These are phyloP conservation scores for Agonopterix alstromeriana DNA, from an alignment of 2,888 invertebrate genomes.

Conservation along the genomic window DNA sequence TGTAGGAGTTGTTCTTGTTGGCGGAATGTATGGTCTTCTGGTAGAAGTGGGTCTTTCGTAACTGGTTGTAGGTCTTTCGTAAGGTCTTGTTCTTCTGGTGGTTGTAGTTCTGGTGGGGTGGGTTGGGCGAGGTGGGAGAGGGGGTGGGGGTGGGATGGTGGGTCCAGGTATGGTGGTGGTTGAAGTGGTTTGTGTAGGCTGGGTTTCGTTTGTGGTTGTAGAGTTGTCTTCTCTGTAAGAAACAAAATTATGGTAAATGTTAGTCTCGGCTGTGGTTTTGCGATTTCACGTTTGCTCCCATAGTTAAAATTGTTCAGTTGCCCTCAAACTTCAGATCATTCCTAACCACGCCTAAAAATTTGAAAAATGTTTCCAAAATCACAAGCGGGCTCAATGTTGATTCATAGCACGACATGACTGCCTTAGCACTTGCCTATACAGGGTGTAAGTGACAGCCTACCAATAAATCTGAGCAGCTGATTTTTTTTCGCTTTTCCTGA, in stretches of 20 bases:
- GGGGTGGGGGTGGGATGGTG: conserved; percentile 14
- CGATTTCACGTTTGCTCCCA: too few species aligned
- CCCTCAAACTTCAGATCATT: too few species aligned
- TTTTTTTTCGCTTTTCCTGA: too few species aligned
- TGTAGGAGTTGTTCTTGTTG: conserved; percentile 4
- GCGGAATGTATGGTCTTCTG: conserved; percentile 13
- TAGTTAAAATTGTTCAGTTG: too few species aligned
- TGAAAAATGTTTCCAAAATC: too few species aligned
- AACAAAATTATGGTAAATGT: background rate
- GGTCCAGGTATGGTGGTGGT: conserved; percentile 10
- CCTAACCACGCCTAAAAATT: too few species aligned
- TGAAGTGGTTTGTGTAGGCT: conserved; percentile 2
- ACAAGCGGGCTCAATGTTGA: too few species aligned
- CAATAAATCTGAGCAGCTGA: too few species aligned
- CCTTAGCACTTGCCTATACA: too few species aligned
- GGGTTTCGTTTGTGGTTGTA: background rate
- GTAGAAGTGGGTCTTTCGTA: conserved; percentile 1
- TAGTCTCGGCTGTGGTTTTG: too few species aligned
- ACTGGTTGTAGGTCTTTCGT: background rate
- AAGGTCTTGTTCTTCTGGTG: conserved; percentile 15
- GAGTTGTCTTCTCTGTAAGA: conserved; percentile 7
- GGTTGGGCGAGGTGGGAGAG: conserved; percentile 22
- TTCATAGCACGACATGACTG: too few species aligned
- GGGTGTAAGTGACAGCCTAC: too few species aligned
- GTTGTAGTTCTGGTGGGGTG: conserved; percentile 19